Evolutionary conservation across 1,140 invertebrate genomes (phyloP), one percentile per base, ranked within the genome.

Genomic region (Drosophila kohkoa): DNA sequence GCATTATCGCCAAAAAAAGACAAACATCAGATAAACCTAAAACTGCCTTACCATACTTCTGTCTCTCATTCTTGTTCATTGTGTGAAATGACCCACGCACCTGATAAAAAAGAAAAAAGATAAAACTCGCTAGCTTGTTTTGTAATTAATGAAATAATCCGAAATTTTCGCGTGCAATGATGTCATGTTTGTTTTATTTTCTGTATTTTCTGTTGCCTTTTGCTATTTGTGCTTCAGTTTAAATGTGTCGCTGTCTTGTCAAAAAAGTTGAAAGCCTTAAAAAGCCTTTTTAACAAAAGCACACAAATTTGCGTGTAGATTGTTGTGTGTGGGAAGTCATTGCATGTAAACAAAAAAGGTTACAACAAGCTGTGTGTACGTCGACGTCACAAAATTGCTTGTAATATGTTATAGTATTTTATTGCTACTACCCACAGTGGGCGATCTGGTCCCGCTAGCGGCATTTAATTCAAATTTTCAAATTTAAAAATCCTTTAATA

Each of bases 131-230:
- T 65, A n/a, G 49, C 25, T 49, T 30, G 25, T 38, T 51, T 45
- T 64, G 41, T 64, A 75, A 70, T 75, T 64, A 75, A 70, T 43
- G 7, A 70, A 75, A 72, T 62, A 54, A 45, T 52, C 32, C 28
- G 7, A 38, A 38, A 54, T 60, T 66, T 55, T 65, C 51, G 66
- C 51, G 38, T 8, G 54, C 76, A 83, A 83, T 86, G 82, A 86
- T 86, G 82, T 86, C 82, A 86, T 38, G 35, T 38, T 38, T 38
- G 8, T 78, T 45, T 46, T 59, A 28, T 59, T 59, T 57, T 57
- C 15, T 41, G 20, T 25, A 25, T 57, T 59, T 59, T 45, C 3
- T 41, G 32, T 15, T 41, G 28, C 11, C 13, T 60, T 75, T 48
- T 59, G 20, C 49, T 65, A 51, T 65, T 68, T 81, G 58, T 63